Evolutionary conservation across 2,797 vertebrate genomes (phyloP), one percentile per base, ranked within the genome.

Genomic region (Acanthis flammea): DNA sequence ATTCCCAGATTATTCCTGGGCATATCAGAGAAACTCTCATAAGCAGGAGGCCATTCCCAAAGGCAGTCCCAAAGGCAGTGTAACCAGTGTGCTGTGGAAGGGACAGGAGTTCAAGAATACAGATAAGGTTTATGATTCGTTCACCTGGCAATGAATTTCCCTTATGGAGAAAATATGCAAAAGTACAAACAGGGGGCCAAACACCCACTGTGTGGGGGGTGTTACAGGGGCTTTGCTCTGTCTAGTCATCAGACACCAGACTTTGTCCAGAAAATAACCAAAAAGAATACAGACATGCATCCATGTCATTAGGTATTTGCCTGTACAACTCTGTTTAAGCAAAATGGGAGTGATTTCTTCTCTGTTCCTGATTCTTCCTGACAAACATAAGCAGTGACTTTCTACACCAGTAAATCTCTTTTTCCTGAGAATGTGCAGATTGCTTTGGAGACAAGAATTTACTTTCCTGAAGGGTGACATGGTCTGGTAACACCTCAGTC

Each of bases 241-340:
- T 58, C 33, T 71, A 23, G 67, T 78, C 22, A 55, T 51, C 45
- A 71, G 27, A 51, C 6, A 72, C 6, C 9, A 53, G 37, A 48
- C 4, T 17, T 4, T 70, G 42, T 66, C 50, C 68, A 73, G 47
- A 86, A 90, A 70, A 80, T 37, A 10, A 37, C 37, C 37, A 37
- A 37, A 37, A 14, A 58, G 14, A 86, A 57, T 13, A 50, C 25
- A 57, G 45, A 65, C 19, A 41, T 19, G 12, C 7, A 44, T 39
- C 73, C 9, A 1, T 50, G 17, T 18, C 85, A 14, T 37, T 50
- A 60, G 18, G 19, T 16, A 68, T 14, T 10, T 61, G 17, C 7
- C 15, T 0, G 0, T 41, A 48, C 3, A 65, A 23, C 9, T 82
- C 33, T 44, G 25, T 61, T 44, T 68, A 33, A 75, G 37, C 39